Conservation (phyloP, 2,888 invertebrate genomes). For the Prostheceraeus crozeri region DNA sequence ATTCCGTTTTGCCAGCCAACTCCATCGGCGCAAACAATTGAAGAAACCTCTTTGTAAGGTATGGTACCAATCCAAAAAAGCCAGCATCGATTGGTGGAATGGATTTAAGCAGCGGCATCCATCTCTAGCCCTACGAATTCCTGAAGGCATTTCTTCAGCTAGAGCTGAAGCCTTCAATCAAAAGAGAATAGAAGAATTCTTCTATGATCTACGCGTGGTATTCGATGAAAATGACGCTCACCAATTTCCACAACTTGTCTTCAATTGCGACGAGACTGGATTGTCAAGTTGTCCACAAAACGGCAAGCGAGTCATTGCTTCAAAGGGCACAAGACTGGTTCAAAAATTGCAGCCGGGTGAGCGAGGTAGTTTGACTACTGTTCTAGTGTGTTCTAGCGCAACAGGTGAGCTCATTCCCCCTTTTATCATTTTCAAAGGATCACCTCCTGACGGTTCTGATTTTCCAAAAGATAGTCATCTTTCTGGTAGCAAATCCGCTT, state of each 20-base stretch:
- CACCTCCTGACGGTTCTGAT: background rate
- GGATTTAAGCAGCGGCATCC: constrained; percentile 1
- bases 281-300: constrained; percentile 16
- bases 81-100: background rate
- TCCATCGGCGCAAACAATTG: too few species aligned
- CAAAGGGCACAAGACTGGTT: constrained; percentile 15
- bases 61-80: too few species aligned
- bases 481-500: constrained; percentile 13
- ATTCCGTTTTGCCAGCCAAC: too few species aligned
- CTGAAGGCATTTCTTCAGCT: constrained; percentile 25
- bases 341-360: constrained; percentile 23
- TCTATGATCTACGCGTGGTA: constrained; percentile 10
- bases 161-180: constrained; percentile 23
- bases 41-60: too few species aligned
- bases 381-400: constrained; percentile 17
- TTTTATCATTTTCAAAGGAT: constrained; percentile 18
- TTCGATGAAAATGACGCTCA: constrained; percentile 7
- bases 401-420: constrained; percentile 19
- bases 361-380: constrained; percentile 10
- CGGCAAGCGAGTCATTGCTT: constrained; percentile 6
- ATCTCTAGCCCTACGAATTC: background rate
- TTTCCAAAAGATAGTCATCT: background rate
- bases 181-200: constrained; percentile 5
- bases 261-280: constrained; percentile 29
- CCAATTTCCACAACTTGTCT: constrained; percentile 14